Evolutionary conservation across 2,113 vertebrate species (phyloP).

Genomic region (Saimiri boliviensis): DNA sequence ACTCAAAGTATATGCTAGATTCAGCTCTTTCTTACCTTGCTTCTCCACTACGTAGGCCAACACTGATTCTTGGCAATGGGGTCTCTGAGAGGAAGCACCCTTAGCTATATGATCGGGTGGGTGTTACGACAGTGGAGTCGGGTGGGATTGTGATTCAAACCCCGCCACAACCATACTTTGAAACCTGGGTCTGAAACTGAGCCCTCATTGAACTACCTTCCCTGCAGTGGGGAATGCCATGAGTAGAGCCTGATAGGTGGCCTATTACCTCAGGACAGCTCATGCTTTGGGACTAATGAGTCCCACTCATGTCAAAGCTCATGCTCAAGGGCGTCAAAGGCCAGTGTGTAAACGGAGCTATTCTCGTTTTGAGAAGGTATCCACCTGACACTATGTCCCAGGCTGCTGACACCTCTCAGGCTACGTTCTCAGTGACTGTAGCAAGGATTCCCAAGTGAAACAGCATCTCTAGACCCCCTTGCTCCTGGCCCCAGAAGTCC

Average conservation of each 20-base stretch:
- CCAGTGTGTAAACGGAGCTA: not conserved
- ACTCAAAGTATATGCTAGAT: not conserved
- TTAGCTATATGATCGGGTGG: not conserved
- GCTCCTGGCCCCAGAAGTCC: not conserved
- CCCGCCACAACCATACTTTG: not conserved
- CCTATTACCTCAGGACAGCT: not conserved
- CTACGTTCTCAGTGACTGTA: not conserved
- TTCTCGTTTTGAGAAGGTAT: not conserved
- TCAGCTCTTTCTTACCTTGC: not conserved
- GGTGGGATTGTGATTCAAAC: not conserved
- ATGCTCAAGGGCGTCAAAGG: not conserved
- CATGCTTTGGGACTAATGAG: not conserved
- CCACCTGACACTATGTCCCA: not conserved
- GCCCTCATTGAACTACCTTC: not conserved
- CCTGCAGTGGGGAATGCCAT: not conserved
- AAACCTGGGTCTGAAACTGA: not conserved
- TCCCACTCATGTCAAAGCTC: not conserved
- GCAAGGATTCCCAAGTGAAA: not conserved
- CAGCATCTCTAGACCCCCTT: fast-evolving
- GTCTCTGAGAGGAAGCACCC: not conserved
- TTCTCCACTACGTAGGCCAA: not conserved
- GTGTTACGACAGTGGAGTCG: too few species aligned
- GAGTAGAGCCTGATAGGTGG: not conserved
- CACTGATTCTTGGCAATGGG: not conserved
- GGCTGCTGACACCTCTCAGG: not conserved